Percentiles rank a stretch among this genome's conserved stretches.
These are phyloP conservation scores for Eriocheir sinensis DNA, from an alignment of 1,140 invertebrate species.

Conservation along the genomic window DNA sequence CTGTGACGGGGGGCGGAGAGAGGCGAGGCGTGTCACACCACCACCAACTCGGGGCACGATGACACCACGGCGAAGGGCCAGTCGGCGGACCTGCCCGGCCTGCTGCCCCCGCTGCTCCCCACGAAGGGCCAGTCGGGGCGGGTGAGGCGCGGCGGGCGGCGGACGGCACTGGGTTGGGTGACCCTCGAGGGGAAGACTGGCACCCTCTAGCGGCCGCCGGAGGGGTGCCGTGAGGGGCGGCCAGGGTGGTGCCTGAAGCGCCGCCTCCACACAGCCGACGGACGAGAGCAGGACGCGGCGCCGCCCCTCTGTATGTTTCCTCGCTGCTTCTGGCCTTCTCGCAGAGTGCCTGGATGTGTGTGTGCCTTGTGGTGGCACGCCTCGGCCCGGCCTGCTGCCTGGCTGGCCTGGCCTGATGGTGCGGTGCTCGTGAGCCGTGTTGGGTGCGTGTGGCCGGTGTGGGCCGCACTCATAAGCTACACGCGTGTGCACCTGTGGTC, in stretches of 20 bases:
- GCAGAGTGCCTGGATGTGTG: constrained; percentile 46
- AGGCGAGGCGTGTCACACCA: not conserved
- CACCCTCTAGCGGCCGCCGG: not conserved
- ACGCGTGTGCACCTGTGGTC: constrained; percentile 70
- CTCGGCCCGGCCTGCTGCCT: constrained; percentile 59
- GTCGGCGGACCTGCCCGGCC: not conserved
- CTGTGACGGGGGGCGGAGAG: not conserved
- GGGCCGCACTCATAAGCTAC: constrained; percentile 67
- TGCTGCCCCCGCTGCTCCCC: not conserved
- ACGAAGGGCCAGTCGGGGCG: not conserved
- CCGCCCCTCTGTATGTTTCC: not conserved
- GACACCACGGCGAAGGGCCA: not conserved
- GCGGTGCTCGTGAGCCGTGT: constrained; percentile 29
- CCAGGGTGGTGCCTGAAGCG: constrained; percentile 18
- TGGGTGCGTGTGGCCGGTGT: constrained; percentile 64
- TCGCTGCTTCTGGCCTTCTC: constrained; percentile 23
- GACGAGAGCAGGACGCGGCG: constrained; percentile 30
- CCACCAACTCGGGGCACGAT: not conserved
- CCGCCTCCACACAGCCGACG: constrained; percentile 36
- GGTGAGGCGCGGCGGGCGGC: not conserved
- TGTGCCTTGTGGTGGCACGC: constrained; percentile 60
- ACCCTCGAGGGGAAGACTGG: not conserved
- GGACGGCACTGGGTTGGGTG: not conserved
- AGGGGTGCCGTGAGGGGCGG: constrained; percentile 8
- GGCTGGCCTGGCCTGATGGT: too few species aligned